Conservation (phyloP, 2,113 vertebrate species). For the Danionella cerebrum region DNA sequence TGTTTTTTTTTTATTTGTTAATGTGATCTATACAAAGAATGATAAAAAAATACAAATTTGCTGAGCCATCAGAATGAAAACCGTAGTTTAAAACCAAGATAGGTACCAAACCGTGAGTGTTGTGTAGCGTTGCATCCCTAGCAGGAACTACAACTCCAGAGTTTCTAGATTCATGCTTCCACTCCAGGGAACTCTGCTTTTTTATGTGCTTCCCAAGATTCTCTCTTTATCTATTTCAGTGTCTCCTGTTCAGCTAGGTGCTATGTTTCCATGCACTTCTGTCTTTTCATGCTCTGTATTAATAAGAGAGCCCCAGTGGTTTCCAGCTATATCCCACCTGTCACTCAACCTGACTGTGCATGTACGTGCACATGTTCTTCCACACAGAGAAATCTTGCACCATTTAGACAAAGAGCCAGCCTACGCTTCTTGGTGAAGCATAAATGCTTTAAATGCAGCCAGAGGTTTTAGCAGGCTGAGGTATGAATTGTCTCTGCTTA, state of each 20-base stretch:
- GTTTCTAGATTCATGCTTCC: not conserved
- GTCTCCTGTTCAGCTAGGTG: too few relatives aligned
- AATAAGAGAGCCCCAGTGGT: conserved; percentile 33
- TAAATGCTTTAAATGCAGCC: conserved; percentile 24
- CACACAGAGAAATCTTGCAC: conserved; percentile 8
- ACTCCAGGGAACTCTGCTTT: not conserved
- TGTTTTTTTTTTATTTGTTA: too few relatives aligned
- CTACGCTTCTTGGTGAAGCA: not conserved
- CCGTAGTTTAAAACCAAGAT: too few relatives aligned
- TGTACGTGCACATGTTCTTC: conserved; percentile 8
- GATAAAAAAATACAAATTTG: too few relatives aligned
- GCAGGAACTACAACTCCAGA: not conserved
- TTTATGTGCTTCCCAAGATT: not conserved
- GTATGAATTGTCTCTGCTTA: conserved; percentile 28
- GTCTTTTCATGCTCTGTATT: conserved; percentile 18
- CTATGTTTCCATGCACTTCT: conserved; percentile 6
- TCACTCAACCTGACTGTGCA: conserved; percentile 16
- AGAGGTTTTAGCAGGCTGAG: conserved; percentile 13
- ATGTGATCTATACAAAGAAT: too few relatives aligned
- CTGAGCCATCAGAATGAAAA: too few relatives aligned
- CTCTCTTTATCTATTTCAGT: not conserved
- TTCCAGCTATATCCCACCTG: conserved; percentile 27
- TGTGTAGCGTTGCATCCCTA: conserved; percentile 12
- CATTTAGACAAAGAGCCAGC: conserved; percentile 6
- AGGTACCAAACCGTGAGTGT: too few relatives aligned